Evolutionary conservation across 92 coral and sea anemone genomes (phyloP), one percentile per base, ranked within the genome.

Genomic region (Pocillopora grandis): DNA sequence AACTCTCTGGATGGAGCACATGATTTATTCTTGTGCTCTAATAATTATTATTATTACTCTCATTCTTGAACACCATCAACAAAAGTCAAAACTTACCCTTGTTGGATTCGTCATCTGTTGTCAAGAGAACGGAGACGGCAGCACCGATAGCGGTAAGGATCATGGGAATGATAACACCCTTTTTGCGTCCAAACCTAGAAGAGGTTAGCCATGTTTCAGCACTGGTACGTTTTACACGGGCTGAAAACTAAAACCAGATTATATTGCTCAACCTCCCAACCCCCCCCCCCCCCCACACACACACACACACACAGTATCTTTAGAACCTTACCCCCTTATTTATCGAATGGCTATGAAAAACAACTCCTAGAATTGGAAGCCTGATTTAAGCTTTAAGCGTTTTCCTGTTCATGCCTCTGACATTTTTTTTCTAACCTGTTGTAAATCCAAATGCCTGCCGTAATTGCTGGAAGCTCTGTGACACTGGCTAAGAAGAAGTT

Each of bases 401-500:
- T 21, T 67, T 67, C 33, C 12, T 67, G 31, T 21, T 37, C 14
- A 0, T 35, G 2, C 72, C 72, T 11, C 5, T 37, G 15, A 35
- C 76, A 17, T 37, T 67, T 67, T 10, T 66, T 67, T 67, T 23
- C 72, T 67, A 27, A 89, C 94, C 90, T 91, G 84, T 80, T 76
- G 56, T 83, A 79, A 19, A 89, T 65, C 92, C 90, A 88, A n/a
- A 88, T 79, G 42, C 84, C 92, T 7, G 60, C 68, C 37, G 80
- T 61, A 62, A 84, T 85, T 48, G 97, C 87, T 13, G 94, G 92
- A 27, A 83, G 82, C 76, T 93, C 94, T 52, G 82, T 82, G 17
- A 87, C 58, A 56, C 94, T 88, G 62, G 92, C 55, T 17, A 90
- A 66, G 75, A 89, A 84, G 76, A 91, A 91, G 75, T 88, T 90